Conservation (phyloP, 2,113 vertebrate genomes). For the Zootoca vivipara region DNA sequence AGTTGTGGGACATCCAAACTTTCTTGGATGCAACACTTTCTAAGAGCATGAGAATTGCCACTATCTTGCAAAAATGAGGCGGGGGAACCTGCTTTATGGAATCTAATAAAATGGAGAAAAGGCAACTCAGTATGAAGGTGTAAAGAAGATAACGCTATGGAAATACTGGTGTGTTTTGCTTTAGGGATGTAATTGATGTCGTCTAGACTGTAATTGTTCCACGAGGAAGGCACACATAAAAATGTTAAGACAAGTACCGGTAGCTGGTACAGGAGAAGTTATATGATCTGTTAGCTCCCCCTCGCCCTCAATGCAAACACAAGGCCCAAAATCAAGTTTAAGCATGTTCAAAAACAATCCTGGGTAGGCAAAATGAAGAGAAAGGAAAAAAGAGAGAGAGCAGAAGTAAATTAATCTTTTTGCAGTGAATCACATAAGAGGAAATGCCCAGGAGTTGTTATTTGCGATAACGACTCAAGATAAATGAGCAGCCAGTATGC, state of each 20-base stretch:
- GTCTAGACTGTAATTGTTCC: conserved; percentile 14
- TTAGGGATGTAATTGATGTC: background rate
- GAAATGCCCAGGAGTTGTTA: conserved; percentile 85
- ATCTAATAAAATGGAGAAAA: background rate
- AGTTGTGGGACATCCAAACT: too few species aligned
- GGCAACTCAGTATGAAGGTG: background rate
- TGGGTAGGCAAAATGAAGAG: conserved; percentile 76
- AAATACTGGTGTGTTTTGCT: accelerated
- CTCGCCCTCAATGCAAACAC: background rate
- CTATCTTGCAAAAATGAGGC: background rate
- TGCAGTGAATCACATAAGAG: conserved; percentile 79
- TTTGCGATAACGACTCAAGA: conserved; percentile 88
- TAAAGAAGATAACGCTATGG: background rate
- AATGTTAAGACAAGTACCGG: conserved; percentile 28
- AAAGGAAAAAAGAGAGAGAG: conserved; percentile 35
- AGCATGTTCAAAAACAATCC: conserved; percentile 73
- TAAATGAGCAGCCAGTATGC: conserved; percentile 82
- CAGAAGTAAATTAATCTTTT: conserved; percentile 87
- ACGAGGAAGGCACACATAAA: background rate
- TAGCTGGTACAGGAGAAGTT: conserved; percentile 19
- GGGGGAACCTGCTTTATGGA: background rate
- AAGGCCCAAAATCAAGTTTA: conserved; percentile 61
- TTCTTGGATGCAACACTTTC: too few species aligned
- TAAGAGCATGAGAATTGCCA: background rate
- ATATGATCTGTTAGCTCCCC: conserved; percentile 19